Conservation (phyloP, 2,113 vertebrate species). For the Danionella cerebrum region DNA sequence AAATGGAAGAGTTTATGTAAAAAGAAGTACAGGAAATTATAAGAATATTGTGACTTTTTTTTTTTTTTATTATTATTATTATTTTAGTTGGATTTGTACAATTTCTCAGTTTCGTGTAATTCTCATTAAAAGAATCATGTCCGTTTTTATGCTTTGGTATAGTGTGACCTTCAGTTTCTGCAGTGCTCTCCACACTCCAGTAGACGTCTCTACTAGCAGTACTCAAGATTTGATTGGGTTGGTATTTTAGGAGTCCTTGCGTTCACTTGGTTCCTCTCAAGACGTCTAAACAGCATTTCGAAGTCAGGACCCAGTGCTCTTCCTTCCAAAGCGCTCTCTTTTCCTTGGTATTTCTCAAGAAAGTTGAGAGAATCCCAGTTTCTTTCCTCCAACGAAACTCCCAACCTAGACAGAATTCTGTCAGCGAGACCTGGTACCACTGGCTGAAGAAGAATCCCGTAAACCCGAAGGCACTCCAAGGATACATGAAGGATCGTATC, state of each 20-base stretch:
- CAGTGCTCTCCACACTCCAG: too few relatives aligned
- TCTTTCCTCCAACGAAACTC: conserved; percentile 65
- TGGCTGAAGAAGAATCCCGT: conserved; percentile 82
- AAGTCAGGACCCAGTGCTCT: conserved; percentile 72
- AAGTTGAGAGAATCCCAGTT: conserved; percentile 61
- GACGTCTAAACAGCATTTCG: conserved; percentile 77
- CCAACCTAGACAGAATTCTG: conserved; percentile 76
- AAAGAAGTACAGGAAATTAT: conserved; percentile 63
- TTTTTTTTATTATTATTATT: too few relatives aligned
- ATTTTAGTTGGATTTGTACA: conserved; percentile 71
- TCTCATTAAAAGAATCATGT: conserved; percentile 70
- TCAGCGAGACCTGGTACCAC: conserved; percentile 71
- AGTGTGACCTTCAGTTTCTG: too few relatives aligned
- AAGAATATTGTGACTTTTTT: conserved; percentile 61
- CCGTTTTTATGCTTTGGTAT: conserved; percentile 57
- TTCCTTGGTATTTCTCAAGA: conserved; percentile 63
- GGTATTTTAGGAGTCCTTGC: not conserved
- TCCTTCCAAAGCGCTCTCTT: conserved; percentile 74
- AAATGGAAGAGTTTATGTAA: conserved; percentile 57
- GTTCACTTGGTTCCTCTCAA: conserved; percentile 54
- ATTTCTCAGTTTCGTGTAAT: conserved; percentile 72
- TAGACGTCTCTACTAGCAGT: too few relatives aligned
- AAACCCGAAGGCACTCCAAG: conserved; percentile 82
- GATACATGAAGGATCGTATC: conserved; percentile 80
- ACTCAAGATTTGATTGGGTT: not conserved